These are phyloP conservation scores for Sphaerodactylus townsendi DNA, from an alignment of 2,113 vertebrate species.

Conservation along the genomic window DNA sequence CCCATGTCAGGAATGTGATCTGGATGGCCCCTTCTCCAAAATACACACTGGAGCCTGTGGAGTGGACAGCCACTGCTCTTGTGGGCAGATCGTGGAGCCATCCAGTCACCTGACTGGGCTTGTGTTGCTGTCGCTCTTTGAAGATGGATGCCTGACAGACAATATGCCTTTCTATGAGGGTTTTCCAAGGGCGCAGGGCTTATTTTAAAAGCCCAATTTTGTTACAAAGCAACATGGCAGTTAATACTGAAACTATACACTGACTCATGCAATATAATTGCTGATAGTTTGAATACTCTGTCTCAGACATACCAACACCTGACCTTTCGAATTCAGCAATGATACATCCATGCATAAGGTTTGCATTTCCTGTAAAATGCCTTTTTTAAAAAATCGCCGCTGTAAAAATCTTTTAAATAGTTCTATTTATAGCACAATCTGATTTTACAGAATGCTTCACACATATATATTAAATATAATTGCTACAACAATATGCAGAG, in stretches of 20 bases:
- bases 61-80: not conserved
- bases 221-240: slow-evolving; percentile 28
- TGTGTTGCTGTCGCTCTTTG: not conserved
- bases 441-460: slow-evolving; percentile 57
- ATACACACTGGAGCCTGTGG: not conserved
- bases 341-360: slow-evolving; percentile 90
- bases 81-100: not conserved
- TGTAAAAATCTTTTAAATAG: slow-evolving; percentile 72
- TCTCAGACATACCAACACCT: slow-evolving; percentile 65
- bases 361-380: slow-evolving; percentile 78
- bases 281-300: slow-evolving; percentile 66
- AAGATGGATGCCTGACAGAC: slow-evolving; percentile 50
- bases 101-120: not conserved
- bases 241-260: slow-evolving; percentile 67
- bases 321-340: slow-evolving; percentile 65
- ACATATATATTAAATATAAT: slow-evolving; percentile 48
- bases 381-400: slow-evolving; percentile 69
- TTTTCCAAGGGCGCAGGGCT: slow-evolving; percentile 39
- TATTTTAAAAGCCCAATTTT: slow-evolving; percentile 55
- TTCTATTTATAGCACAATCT: slow-evolving; percentile 70
- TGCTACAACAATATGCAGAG: slow-evolving; percentile 65
- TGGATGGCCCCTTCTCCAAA: not conserved
- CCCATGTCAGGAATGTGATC: too few relatives aligned
- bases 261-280: slow-evolving; percentile 78
- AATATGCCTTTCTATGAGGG: slow-evolving; percentile 48